Conservation (phyloP, 2,797 vertebrate species). For the Cuculus canorus region DNA sequence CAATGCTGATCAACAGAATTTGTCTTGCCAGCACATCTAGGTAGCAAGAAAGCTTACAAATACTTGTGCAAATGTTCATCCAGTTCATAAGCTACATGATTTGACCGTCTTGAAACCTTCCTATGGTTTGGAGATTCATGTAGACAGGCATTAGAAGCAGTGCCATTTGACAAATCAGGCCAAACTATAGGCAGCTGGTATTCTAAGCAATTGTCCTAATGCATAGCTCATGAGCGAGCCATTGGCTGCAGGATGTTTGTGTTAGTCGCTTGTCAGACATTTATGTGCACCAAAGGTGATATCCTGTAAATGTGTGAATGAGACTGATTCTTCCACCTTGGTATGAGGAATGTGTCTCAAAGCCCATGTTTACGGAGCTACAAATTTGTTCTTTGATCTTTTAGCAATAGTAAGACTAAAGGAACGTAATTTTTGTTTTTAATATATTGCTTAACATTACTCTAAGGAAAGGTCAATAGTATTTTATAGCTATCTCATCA, state of each 20-base stretch:
- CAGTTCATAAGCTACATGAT: background rate
- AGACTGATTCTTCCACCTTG: background rate
- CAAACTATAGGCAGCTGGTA: background rate
- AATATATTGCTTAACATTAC: background rate
- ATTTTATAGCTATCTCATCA: background rate
- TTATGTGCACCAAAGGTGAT: background rate
- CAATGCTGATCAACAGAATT: background rate
- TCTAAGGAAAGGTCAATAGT: background rate
- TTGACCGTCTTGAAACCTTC: background rate
- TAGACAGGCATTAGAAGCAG: background rate
- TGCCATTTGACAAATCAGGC: background rate
- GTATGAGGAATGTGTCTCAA: background rate
- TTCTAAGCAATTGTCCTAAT: background rate
- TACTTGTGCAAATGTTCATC: background rate
- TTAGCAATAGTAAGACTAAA: slow-evolving; percentile 26
- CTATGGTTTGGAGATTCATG: background rate
- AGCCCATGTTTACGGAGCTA: slow-evolving; percentile 1
- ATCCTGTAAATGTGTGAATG: background rate
- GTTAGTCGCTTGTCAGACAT: slow-evolving; percentile 17
- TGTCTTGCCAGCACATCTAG: background rate
- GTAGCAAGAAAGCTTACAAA: background rate
- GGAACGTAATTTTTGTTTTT: slow-evolving; percentile 44
- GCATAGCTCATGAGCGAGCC: background rate
- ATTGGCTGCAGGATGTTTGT: slow-evolving; percentile 1
- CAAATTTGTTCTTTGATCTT: slow-evolving; percentile 47